A percentile compares a stretch with the other conserved stretches of the same genome.
These are phyloP conservation scores for Drosophila fungiperda DNA, from an alignment of 2,888 invertebrate species.

Conservation along the genomic window DNA sequence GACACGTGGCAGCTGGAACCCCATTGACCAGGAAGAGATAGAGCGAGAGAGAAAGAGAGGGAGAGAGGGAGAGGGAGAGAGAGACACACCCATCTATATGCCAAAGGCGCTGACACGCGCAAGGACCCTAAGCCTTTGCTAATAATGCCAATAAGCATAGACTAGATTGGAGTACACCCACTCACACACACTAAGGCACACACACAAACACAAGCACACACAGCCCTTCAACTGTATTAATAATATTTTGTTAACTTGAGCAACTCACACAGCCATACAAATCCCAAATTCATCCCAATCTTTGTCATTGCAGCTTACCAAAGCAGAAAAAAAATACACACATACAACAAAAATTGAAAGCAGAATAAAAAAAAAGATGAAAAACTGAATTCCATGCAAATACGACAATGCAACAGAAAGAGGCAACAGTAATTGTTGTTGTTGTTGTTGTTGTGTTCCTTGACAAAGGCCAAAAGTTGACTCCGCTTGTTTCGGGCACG, in stretches of 20 bases:
- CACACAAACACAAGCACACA: slow-evolving; percentile 5
- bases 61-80: not conserved
- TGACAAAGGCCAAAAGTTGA: slow-evolving; percentile 73
- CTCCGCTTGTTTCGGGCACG: slow-evolving; percentile 49
- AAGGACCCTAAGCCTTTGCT: slow-evolving; percentile 72
- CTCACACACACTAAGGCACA: not conserved
- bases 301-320: slow-evolving; percentile 51
- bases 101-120: slow-evolving; percentile 72
- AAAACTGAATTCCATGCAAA: slow-evolving; percentile 49
- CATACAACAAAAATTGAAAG: not conserved
- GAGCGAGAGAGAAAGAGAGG: not conserved
- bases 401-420: slow-evolving; percentile 29
- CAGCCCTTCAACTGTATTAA: slow-evolving; percentile 60
- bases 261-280: slow-evolving; percentile 18
- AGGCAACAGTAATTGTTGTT: slow-evolving; percentile 57
- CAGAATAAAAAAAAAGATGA: slow-evolving; percentile 11
- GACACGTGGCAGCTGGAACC: slow-evolving; percentile 66
- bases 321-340: slow-evolving; percentile 29
- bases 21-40: not conserved
- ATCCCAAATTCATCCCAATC: slow-evolving; percentile 40
- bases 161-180: slow-evolving; percentile 22
- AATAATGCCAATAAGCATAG: slow-evolving; percentile 72
- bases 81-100: slow-evolving; percentile 15
- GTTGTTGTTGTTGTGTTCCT: slow-evolving; percentile 45
- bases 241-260: slow-evolving; percentile 64